Evolutionary conservation across 2,113 vertebrate genomes (phyloP), one percentile per base, ranked within the genome.

Genomic region (Laterallus jamaicensis): DNA sequence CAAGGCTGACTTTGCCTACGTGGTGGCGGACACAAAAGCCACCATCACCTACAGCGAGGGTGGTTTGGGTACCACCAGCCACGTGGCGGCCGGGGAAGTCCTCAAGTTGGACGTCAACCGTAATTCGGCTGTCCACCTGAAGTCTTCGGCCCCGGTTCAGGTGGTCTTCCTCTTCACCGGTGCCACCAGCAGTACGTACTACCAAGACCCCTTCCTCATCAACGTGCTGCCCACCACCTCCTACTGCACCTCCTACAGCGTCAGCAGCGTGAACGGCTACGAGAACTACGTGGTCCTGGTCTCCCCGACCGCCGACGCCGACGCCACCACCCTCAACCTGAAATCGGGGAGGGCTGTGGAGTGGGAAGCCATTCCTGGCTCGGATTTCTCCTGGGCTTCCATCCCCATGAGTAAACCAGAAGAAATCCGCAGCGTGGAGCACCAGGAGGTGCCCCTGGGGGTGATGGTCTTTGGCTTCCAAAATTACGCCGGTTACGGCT

Each of bases 301-400:
- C 6, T 96, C 96, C 25, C 79, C 39, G 6, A 96, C 42, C 3
- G 21, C 15, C 2, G 91, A 86, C 10, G 5, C 49, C 4, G 10
- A 26, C 55, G 18, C 67, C 52, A 20, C 95, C 44, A 83, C 22
- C 9, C 19, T 97, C 37, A 97, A 98, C 93, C 81, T 66, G 13
- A 16, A 0, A 8, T 12, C 35, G 2, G 14, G 91, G 12, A 42
- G 7, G 17, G 15, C 49, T 5, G 0, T 95, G 8, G 6, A 66
- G 8, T 98, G 98, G 98, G 44, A 59, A 29, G 29, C 13, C 1
- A 69, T 98, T 11, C 60, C 79, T 2, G 93, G 94, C 58, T 97
- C 97, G 2, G 96, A 96, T 12, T 98, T 97, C 76, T 98, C 98
- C 79, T 98, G 97, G 98, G 54, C 96, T 5, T 40, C 67, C 18